phyloP scores from a whole-genome alignment of 2,797 vertebrate genomes.

The Diplodus puntazzo region DNA sequence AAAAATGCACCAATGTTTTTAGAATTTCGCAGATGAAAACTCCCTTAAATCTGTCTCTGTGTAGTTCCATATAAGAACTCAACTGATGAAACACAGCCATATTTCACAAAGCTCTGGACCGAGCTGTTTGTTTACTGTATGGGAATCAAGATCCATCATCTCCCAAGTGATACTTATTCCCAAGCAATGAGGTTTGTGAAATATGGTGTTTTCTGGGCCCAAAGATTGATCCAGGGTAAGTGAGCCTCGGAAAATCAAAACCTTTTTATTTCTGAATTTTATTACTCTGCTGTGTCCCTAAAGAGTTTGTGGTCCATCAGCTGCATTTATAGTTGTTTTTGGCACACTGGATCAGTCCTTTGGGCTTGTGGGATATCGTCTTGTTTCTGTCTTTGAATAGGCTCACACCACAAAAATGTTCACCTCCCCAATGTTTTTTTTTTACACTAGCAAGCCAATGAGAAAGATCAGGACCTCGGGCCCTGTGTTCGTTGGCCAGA shows the following conservation, averaged over 20 bases:
- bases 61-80: neutral
- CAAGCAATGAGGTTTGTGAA: constrained; percentile 54
- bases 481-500: neutral
- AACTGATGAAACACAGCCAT: constrained; percentile 30
- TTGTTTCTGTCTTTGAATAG: constrained; percentile 52
- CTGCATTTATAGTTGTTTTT: constrained; percentile 55
- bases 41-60: constrained; percentile 41
- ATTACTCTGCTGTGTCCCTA: constrained; percentile 15
- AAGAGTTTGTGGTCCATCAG: constrained; percentile 34
- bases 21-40: constrained; percentile 52
- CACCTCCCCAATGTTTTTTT: constrained; percentile 9
- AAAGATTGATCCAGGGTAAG: constrained; percentile 53
- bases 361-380: constrained; percentile 48
- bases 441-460: constrained; percentile 18
- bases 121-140: constrained; percentile 1
- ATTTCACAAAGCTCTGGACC: constrained; percentile 57
- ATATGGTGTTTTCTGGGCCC: constrained; percentile 26
- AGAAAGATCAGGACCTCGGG: constrained; percentile 20
- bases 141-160: constrained; percentile 17
- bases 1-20: constrained; percentile 11
- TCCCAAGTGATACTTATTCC: neutral
- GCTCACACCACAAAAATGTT: constrained; percentile 69
- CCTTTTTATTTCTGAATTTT: constrained; percentile 28
- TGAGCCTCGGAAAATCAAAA: constrained; percentile 32
- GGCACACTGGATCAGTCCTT: constrained; percentile 56